A percentile compares a stretch with the other conserved stretches of the same genome.
Conservation (phyloP, 1,140 invertebrate genomes). For the Lasioglossum baleicum region DNA sequence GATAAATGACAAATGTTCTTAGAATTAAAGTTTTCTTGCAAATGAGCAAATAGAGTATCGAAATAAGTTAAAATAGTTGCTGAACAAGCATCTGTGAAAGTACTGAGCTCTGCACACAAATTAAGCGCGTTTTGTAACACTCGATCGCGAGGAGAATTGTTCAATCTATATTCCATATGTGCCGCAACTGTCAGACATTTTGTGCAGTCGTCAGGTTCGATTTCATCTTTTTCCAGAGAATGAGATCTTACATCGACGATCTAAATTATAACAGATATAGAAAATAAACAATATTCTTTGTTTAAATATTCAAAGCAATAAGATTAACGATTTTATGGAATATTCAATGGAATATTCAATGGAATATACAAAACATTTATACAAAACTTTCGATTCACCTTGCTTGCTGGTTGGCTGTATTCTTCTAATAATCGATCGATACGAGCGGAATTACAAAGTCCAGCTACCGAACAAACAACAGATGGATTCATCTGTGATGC, state of each 20-base stretch:
- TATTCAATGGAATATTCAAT: not conserved
- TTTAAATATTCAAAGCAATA: no score
- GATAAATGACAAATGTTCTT: slow-evolving; percentile 86
- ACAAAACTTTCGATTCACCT: slow-evolving; percentile 56
- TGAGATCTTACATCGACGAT: slow-evolving; percentile 30
- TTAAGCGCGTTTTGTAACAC: slow-evolving; percentile 66
- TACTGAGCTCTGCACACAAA: slow-evolving; percentile 84
- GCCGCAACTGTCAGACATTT: slow-evolving; percentile 74
- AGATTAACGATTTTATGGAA: no score
- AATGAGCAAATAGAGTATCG: slow-evolving; percentile 83
- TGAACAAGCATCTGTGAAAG: slow-evolving; percentile 89
- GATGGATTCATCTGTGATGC: slow-evolving; percentile 93
- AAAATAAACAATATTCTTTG: not conserved
- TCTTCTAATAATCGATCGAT: slow-evolving; percentile 85
- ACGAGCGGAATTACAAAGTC: slow-evolving; percentile 89
- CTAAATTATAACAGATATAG: slow-evolving; percentile 43
- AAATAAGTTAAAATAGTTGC: slow-evolving; percentile 87
- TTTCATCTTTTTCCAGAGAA: slow-evolving; percentile 69
- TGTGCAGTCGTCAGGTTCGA: slow-evolving; percentile 73
- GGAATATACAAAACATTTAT: no score
- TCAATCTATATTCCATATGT: slow-evolving; percentile 75
- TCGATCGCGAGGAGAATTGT: slow-evolving; percentile 59
- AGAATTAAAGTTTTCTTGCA: slow-evolving; percentile 83
- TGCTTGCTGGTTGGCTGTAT: slow-evolving; percentile 64
- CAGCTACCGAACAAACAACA: slow-evolving; percentile 91